These are phyloP conservation scores for Ormia ochracea DNA, from an alignment of 2,888 invertebrate genomes.

Conservation along the genomic window DNA sequence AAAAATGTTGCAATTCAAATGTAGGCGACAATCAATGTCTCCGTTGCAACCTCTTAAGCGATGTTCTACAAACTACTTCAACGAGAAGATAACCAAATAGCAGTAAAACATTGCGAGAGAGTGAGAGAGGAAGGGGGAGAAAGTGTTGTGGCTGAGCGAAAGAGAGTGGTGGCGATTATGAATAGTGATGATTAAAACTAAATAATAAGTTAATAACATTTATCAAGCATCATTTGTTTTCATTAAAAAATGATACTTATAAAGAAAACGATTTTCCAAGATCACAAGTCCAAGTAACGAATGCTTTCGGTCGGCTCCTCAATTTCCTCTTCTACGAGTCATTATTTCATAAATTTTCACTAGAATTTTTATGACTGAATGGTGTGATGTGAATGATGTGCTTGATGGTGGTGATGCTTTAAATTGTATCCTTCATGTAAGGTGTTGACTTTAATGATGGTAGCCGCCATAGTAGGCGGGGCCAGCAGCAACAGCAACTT, in stretches of 20 bases:
- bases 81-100: slow-evolving; percentile 23
- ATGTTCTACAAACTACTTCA: slow-evolving; percentile 31
- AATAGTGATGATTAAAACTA: slow-evolving; percentile 52
- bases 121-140: not conserved
- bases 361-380: slow-evolving; percentile 39
- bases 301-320: slow-evolving; percentile 38
- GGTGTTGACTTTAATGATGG: slow-evolving; percentile 44
- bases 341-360: slow-evolving; percentile 24
- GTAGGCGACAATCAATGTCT: slow-evolving; percentile 41
- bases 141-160: not conserved
- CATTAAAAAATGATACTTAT: slow-evolving; percentile 14
- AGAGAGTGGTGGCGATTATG: slow-evolving; percentile 29
- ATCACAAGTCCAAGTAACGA: slow-evolving; percentile 51
- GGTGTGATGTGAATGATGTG: not conserved
- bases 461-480: slow-evolving; percentile 66
- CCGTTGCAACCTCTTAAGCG: not conserved
- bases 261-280: slow-evolving; percentile 22
- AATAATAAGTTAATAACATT: slow-evolving; percentile 61
- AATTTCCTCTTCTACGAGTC: not conserved
- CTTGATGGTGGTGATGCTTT: not conserved
- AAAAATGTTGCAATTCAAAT: slow-evolving; percentile 13
- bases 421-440: not conserved
- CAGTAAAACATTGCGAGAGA: slow-evolving; percentile 15
- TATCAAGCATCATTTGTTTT: slow-evolving; percentile 34
- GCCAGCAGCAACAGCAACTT: slow-evolving; percentile 67